Conservation (phyloP, 2,888 invertebrate genomes). For the Saturnia pavonia region DNA sequence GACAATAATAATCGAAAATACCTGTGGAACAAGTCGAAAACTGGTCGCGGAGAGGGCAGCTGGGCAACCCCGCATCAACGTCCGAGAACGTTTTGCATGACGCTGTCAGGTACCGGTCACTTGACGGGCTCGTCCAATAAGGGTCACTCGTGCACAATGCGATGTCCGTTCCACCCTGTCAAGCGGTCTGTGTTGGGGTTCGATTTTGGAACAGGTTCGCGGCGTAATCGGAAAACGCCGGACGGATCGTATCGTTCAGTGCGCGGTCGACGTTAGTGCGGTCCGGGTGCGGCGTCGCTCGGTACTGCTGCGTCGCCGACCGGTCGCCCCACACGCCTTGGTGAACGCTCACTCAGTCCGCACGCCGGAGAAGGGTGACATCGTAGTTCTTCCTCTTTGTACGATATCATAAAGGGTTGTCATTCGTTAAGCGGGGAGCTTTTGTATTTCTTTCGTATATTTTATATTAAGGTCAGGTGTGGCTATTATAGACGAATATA, state of each 20-base stretch:
- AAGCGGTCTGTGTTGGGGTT: slow-evolving; percentile 45
- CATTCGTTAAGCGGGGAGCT: slow-evolving; percentile 46
- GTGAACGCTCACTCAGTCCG: slow-evolving; percentile 52
- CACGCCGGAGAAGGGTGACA: slow-evolving; percentile 74
- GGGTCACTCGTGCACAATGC: slow-evolving; percentile 74
- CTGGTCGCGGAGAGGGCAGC: slow-evolving; percentile 65
- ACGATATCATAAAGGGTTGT: slow-evolving; percentile 60
- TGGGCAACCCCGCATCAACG: slow-evolving; percentile 68
- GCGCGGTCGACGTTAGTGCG: slow-evolving; percentile 67
- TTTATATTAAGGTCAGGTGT: slow-evolving; percentile 30
- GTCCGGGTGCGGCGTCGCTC: slow-evolving; percentile 71
- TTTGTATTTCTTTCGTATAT: slow-evolving; percentile 38
- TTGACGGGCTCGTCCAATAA: slow-evolving; percentile 56
- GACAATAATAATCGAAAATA: slow-evolving; percentile 50
- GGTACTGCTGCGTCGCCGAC: slow-evolving; percentile 67
- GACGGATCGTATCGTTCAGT: slow-evolving; percentile 35
- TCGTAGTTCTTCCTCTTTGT: slow-evolving; percentile 68
- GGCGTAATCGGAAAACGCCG: slow-evolving; percentile 29
- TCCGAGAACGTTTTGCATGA: slow-evolving; percentile 73
- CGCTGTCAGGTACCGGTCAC: slow-evolving; percentile 68
- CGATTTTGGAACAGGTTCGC: slow-evolving; percentile 54
- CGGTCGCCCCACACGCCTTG: slow-evolving; percentile 53
- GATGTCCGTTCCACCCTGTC: slow-evolving; percentile 61
- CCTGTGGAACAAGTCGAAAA: slow-evolving; percentile 69
- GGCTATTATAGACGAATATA: slow-evolving; percentile 16